Conservation (phyloP, 2,797 vertebrate species). For the Mastacembelus armatus region DNA sequence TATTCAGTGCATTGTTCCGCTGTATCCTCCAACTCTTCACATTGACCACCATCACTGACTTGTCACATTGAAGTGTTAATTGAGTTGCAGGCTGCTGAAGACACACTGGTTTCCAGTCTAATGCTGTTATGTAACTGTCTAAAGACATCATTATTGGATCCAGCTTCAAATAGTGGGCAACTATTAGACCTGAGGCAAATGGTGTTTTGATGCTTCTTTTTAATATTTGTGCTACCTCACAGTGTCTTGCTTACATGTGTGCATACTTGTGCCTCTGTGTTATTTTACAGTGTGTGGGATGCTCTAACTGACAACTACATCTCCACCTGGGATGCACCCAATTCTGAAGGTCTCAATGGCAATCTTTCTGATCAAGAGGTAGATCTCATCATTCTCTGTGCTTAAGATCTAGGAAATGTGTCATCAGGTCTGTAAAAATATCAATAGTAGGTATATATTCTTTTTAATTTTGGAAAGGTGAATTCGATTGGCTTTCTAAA, state of each 20-base stretch:
- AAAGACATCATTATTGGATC: slow-evolving; percentile 5
- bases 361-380: slow-evolving; percentile 92
- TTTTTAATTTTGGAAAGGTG: not conserved
- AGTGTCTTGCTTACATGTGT: slow-evolving; percentile 5
- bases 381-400: slow-evolving; percentile 34
- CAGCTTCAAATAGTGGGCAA: slow-evolving; percentile 24
- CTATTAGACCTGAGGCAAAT: not conserved
- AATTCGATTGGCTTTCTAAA: not conserved
- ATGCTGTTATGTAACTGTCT: slow-evolving; percentile 43
- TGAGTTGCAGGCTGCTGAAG: slow-evolving; percentile 38
- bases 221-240: not conserved
- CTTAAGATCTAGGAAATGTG: not conserved
- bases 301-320: slow-evolving; percentile 95
- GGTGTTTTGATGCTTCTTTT: slow-evolving; percentile 1
- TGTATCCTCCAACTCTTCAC: slow-evolving; percentile 33
- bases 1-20: slow-evolving; percentile 47
- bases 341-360: slow-evolving; percentile 89
- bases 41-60: slow-evolving; percentile 38
- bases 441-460: fast-evolving
- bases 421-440: not conserved
- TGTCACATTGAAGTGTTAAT: slow-evolving; percentile 44
- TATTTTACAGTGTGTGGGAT: slow-evolving; percentile 91
- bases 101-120: slow-evolving; percentile 25
- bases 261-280: slow-evolving; percentile 12
- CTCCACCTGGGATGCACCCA: slow-evolving; percentile 89